Conservation (phyloP, 1,140 invertebrate species). For the Drosophila subobscura region DNA sequence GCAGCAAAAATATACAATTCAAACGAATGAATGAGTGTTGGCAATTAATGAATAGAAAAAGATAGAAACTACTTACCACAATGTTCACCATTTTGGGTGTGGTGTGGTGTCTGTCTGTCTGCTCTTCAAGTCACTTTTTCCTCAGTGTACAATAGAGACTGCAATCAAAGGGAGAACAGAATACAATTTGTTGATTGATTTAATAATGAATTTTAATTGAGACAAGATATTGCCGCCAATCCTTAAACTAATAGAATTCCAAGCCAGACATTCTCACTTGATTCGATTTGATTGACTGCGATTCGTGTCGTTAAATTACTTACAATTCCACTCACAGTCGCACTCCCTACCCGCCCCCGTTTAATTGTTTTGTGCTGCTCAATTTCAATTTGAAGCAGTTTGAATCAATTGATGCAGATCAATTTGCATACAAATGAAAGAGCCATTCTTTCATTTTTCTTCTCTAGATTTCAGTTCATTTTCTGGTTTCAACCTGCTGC, state of each 20-base stretch:
- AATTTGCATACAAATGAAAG: slow-evolving; percentile 20
- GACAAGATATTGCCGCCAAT: slow-evolving; percentile 12
- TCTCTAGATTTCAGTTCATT: slow-evolving; percentile 3
- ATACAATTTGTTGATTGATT: slow-evolving; percentile 24
- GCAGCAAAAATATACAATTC: slow-evolving; percentile 13
- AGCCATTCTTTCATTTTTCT: slow-evolving; percentile 5
- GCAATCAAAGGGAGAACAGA: neutral
- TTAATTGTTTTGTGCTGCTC: slow-evolving; percentile 70
- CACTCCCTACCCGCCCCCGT: neutral
- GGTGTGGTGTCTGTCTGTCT: neutral
- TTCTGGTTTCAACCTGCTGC: slow-evolving; percentile 36
- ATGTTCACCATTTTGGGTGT: slow-evolving; percentile 77
- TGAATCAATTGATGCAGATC: slow-evolving; percentile 56
- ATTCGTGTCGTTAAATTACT: slow-evolving; percentile 24
- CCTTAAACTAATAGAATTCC: slow-evolving; percentile 46
- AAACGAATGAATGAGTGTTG: slow-evolving; percentile 33
- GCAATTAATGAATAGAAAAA: slow-evolving; percentile 15
- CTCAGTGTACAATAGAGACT: neutral
- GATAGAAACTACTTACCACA: slow-evolving; percentile 58
- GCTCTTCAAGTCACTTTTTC: neutral
- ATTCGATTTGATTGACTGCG: slow-evolving; percentile 48
- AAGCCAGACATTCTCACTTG: slow-evolving; percentile 27
- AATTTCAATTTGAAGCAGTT: slow-evolving; percentile 58
- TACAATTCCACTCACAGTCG: slow-evolving; percentile 36
- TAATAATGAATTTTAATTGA: slow-evolving; percentile 39